Evolutionary conservation across 1,140 invertebrate species (phyloP), one percentile per base, ranked within the genome.

Genomic region (Solenopsis fugax): DNA sequence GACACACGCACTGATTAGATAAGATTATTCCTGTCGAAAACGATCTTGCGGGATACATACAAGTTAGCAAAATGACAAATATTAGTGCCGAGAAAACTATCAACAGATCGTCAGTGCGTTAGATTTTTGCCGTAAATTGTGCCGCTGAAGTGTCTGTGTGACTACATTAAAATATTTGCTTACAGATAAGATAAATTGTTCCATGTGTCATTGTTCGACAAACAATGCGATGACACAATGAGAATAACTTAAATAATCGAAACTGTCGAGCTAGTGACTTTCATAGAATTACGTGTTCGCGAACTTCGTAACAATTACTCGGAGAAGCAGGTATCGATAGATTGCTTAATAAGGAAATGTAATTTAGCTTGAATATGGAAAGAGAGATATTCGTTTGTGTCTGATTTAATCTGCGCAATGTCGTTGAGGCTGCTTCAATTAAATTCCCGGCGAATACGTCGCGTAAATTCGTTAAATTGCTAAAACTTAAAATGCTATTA

Each of bases 1-100:
- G 69, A 48, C 13, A 54, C 21, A 16, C 29, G 18, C 18, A 71
- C 41, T 60, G 80, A 84, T 84, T 84, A 84, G 80, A 75, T 84
- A 84, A 84, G 80, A 84, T 60, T 84, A 84, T 54, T 69, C 12
- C 37, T 16, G 37, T 34, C 41, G 41, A 58, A 52, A 56, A 72
- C 21, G 52, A 71, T 82, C n/a, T 82, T 34, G 13, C 21, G 34
- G 48, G 64, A 45, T 73, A 73, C 12, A 60, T 54, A 29, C 24
- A 18, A 34, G 21, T 69, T 16, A 13, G 34, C 24, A 24, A 82
- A 50, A n/a, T 77, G 41, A 21, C 75, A 13, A 45, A 73, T 60
- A 73, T 64, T 65, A 48, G 67, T 45, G 13, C 7, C 18, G 48
- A 54, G 24, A 37, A 34, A 72, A 56, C 16, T 2, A 29, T 60